Conservation (phyloP, 2,113 vertebrate genomes). For the Xyrauchen texanus region DNA sequence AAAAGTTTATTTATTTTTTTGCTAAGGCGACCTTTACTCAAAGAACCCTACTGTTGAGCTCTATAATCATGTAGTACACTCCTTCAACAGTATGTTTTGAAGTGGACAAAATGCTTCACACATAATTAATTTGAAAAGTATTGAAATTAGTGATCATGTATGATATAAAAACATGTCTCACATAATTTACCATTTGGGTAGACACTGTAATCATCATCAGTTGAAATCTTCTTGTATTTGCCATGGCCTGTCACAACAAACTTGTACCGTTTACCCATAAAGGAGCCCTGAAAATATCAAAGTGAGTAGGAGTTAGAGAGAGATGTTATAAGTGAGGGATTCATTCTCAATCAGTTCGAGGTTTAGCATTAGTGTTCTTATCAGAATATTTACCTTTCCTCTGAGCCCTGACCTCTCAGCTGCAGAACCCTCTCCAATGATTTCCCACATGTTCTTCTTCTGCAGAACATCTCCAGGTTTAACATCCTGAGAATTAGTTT, state of each 20-base stretch:
- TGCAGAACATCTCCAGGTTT: constrained; percentile 88
- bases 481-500: constrained; percentile 77
- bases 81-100: too few species aligned
- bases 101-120: too few species aligned
- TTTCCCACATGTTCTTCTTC: constrained; percentile 92
- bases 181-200: too few species aligned
- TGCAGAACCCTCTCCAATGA: constrained; percentile 71
- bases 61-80: too few species aligned
- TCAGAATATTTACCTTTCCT: constrained; percentile 57
- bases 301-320: neutral
- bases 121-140: too few species aligned
- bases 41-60: too few species aligned
- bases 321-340: too few species aligned
- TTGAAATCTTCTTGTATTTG: constrained; percentile 88
- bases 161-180: too few species aligned
- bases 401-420: constrained; percentile 25
- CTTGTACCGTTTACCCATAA: constrained; percentile 84
- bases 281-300: constrained; percentile 65
- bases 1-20: too few species aligned
- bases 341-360: neutral
- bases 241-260: constrained; percentile 92
- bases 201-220: constrained; percentile 65
- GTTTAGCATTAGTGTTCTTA: too few species aligned
- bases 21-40: too few species aligned
- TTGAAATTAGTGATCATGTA: too few species aligned